A percentile compares a stretch with the other conserved stretches of the same genome.
Conservation (phyloP, 2,797 vertebrate genomes). For the Orestias chungarensis region DNA sequence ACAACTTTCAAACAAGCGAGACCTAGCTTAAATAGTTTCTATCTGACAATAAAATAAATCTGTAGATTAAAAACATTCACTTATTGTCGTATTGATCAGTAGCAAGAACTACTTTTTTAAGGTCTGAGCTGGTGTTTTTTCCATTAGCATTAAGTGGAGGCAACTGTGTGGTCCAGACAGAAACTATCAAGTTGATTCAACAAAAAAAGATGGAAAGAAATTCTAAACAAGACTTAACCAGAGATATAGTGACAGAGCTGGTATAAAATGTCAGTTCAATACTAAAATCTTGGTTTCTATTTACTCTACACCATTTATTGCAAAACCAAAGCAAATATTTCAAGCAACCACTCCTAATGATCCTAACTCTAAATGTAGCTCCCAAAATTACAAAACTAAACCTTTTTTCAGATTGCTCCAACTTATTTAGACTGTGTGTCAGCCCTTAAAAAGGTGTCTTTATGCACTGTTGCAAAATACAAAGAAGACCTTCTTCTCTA, state of each 20-base stretch:
- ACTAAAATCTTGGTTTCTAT: not conserved
- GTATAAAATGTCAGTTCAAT: too few relatives aligned
- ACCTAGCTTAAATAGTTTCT: too few relatives aligned
- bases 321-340: not conserved
- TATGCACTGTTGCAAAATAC: too few relatives aligned
- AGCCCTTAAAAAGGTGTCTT: not conserved
- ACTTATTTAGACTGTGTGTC: not conserved
- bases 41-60: too few relatives aligned
- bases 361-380: not conserved
- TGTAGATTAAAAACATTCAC: too few relatives aligned
- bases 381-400: not conserved
- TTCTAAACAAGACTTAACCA: not conserved
- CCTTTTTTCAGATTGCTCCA: not conserved
- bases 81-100: too few relatives aligned
- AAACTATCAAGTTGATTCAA: not conserved
- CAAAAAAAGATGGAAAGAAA: not conserved
- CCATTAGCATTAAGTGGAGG: too few relatives aligned
- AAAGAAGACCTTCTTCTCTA: not conserved
- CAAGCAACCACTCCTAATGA: not conserved
- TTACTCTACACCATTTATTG: not conserved
- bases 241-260: not conserved
- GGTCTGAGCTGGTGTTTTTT: too few relatives aligned
- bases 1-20: too few relatives aligned
- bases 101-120: too few relatives aligned
- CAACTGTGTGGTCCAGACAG: too few relatives aligned